phyloP scores from a whole-genome alignment of 2,113 vertebrate species.

The Athene noctua region DNA sequence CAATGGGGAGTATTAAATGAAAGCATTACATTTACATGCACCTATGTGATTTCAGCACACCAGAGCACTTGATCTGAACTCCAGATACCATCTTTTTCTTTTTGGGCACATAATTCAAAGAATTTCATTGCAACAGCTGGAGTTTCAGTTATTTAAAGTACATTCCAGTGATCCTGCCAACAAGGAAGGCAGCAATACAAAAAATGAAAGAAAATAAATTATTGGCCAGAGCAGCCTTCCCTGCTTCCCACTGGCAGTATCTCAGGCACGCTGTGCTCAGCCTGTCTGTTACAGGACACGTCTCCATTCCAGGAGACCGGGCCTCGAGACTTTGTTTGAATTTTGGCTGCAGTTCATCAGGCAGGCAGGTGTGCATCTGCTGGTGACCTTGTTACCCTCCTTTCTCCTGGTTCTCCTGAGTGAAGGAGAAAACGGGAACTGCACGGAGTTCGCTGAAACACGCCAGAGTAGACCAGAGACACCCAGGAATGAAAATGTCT shows the following conservation, averaged over 20 bases:
- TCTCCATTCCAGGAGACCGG: background rate
- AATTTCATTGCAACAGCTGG: conserved; percentile 27
- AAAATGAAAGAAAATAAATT: conserved; percentile 28
- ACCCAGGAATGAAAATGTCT: background rate
- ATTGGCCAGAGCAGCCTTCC: background rate
- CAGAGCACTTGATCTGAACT: conserved; percentile 23
- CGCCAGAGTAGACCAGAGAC: accelerated
- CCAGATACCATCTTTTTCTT: conserved; percentile 1
- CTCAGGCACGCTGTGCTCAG: background rate
- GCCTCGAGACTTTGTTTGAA: background rate
- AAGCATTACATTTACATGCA: background rate
- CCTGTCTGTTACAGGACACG: background rate
- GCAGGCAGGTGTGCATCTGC: background rate
- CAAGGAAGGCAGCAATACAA: conserved; percentile 26
- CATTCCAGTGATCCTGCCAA: conserved; percentile 46
- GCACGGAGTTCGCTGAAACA: background rate
- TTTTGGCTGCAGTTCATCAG: background rate
- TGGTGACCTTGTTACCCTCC: background rate
- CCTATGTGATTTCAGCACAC: background rate
- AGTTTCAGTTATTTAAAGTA: conserved; percentile 58
- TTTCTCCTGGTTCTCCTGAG: background rate
- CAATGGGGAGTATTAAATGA: background rate
- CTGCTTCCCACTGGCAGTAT: background rate
- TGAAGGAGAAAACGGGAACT: background rate
- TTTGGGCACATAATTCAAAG: background rate